phyloP scores from a whole-genome alignment of 2,888 invertebrate species.

The Plagodis dolabraria region DNA sequence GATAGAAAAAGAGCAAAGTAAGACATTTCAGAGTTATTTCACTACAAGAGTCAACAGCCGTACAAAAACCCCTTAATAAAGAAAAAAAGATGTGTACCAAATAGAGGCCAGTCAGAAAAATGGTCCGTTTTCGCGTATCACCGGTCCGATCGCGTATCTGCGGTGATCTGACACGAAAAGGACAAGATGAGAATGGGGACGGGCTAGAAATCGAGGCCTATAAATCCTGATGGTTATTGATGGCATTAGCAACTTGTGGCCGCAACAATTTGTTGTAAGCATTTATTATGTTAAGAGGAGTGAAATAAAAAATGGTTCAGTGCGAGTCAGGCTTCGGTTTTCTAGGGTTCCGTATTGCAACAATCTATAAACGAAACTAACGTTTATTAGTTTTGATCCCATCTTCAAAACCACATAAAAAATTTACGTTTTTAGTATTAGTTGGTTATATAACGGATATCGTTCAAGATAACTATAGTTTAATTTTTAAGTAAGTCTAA shows the following conservation, averaged over 20 bases:
- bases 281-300: too few species aligned
- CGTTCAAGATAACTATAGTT: too few species aligned
- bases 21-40: background rate
- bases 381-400: too few species aligned
- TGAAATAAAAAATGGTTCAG: too few species aligned
- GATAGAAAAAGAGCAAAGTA: too few species aligned
- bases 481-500: too few species aligned
- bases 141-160: slow-evolving; percentile 39
- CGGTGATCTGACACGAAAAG: slow-evolving; percentile 41
- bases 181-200: slow-evolving; percentile 32
- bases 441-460: too few species aligned
- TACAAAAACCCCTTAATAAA: slow-evolving; percentile 22
- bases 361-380: too few species aligned
- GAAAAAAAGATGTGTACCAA: slow-evolving; percentile 14
- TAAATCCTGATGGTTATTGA: slow-evolving; percentile 34
- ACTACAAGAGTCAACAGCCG: slow-evolving; percentile 22
- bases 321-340: too few species aligned
- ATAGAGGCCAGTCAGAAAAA: slow-evolving; percentile 31
- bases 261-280: slow-evolving; percentile 8
- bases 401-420: too few species aligned
- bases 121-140: slow-evolving; percentile 37
- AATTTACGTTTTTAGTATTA: too few species aligned
- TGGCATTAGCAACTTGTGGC: slow-evolving; percentile 23
- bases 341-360: too few species aligned
- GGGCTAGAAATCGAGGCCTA: slow-evolving; percentile 24